These are phyloP conservation scores for Tragulus kanchil DNA, from an alignment of 2,113 vertebrate species.

Conservation along the genomic window DNA sequence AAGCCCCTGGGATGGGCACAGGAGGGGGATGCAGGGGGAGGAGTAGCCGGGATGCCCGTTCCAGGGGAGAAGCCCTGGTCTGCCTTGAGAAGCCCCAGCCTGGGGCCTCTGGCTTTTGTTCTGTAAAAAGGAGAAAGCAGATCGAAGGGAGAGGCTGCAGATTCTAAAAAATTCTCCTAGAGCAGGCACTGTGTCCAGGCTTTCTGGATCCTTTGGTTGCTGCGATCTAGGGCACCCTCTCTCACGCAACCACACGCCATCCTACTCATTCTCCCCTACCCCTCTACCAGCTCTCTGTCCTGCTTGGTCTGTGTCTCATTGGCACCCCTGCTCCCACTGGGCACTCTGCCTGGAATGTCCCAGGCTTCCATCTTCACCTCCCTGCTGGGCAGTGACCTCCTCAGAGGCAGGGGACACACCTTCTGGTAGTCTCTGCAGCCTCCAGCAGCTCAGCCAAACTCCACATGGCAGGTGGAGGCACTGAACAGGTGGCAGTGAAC, in stretches of 20 bases:
- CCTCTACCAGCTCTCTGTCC: neutral
- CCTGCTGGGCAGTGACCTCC: too few species aligned
- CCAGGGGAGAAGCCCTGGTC: neutral
- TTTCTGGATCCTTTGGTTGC: neutral
- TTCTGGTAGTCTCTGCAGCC: fast-evolving
- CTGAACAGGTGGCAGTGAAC: neutral
- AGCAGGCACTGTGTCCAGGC: fast-evolving
- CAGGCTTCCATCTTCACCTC: neutral
- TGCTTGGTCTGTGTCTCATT: neutral
- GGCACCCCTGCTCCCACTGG: fast-evolving
- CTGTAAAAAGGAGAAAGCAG: fast-evolving
- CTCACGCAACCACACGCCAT: fast-evolving
- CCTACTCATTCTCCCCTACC: fast-evolving
- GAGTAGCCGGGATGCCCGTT: fast-evolving
- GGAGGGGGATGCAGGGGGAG: neutral
- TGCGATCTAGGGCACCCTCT: fast-evolving
- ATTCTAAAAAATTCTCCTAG: neutral
- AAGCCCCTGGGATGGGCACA: fast-evolving
- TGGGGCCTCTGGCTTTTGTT: fast-evolving
- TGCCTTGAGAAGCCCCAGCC: fast-evolving
- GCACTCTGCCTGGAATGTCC: neutral
- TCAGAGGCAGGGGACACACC: fast-evolving
- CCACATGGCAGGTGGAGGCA: neutral
- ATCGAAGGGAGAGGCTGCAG: neutral
- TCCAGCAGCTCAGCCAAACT: neutral